These are phyloP conservation scores for Strongylocentrotus purpuratus DNA, from an alignment of 35 echinoderm and acorn worm species.

Conservation along the genomic window DNA sequence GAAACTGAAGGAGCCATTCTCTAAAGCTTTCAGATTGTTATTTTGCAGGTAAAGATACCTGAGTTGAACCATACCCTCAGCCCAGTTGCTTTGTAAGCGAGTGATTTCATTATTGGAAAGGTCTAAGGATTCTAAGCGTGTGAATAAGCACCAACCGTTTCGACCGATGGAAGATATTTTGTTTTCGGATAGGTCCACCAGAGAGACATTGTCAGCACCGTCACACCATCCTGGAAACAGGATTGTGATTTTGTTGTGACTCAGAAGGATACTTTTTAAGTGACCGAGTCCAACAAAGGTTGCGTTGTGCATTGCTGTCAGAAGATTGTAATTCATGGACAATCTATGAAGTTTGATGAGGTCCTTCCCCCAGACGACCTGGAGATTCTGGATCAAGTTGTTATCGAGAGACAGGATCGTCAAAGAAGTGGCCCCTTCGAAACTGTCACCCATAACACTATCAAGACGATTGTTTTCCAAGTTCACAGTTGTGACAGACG, in stretches of 20 bases:
- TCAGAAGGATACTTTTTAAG: background rate
- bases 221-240: background rate
- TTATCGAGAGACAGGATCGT: background rate
- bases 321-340: background rate
- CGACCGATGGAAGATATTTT: background rate
- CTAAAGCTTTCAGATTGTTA: background rate
- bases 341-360: background rate
- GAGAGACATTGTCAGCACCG: background rate
- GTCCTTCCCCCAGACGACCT: background rate
- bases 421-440: background rate
- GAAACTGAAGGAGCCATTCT: background rate
- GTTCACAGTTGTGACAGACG: background rate
- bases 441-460: background rate
- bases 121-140: background rate
- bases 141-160: background rate
- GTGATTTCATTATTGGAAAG: background rate
- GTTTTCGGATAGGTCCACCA: background rate
- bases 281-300: background rate
- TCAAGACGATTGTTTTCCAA: background rate
- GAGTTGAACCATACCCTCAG: background rate
- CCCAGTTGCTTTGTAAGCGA: background rate
- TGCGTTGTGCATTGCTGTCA: background rate
- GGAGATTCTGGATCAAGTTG: background rate
- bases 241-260: background rate
- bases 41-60: background rate